Evolutionary conservation across 2,888 invertebrate species (phyloP).

Genomic region (Hipparchia semele): DNA sequence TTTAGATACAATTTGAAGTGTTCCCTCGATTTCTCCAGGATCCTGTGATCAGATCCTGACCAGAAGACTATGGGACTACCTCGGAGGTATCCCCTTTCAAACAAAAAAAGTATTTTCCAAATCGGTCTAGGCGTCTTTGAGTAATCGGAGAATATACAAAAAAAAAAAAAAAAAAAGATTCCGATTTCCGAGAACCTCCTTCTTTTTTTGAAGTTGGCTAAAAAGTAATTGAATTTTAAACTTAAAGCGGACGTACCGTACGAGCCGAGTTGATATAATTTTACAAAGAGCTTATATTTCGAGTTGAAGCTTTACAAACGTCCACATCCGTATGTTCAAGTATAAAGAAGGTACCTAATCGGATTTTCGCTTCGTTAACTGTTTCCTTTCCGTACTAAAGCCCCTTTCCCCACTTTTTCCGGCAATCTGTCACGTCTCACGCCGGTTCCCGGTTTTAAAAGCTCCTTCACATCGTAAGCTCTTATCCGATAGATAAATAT

Average conservation of each 20-base stretch:
- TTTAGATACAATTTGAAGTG: too few species aligned
- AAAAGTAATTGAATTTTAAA: not conserved
- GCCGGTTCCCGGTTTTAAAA: not conserved
- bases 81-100: too few species aligned
- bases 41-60: too few species aligned
- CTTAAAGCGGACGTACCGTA: not conserved
- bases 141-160: too few species aligned
- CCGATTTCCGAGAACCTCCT: too few species aligned
- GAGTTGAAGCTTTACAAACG: conserved; percentile 1
- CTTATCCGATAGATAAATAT: too few species aligned
- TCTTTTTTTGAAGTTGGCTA: too few species aligned
- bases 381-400: conserved; percentile 5
- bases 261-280: not conserved
- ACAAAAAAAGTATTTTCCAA: too few species aligned
- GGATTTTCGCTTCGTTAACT: conserved; percentile 19
- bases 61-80: too few species aligned
- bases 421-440: conserved; percentile 3
- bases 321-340: not conserved
- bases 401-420: conserved; percentile 3
- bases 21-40: too few species aligned
- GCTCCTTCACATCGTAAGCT: not conserved
- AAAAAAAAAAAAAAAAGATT: too few species aligned
- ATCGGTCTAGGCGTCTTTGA: too few species aligned
- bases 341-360: conserved; percentile 1
- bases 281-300: not conserved